Evolutionary conservation across 2,888 invertebrate genomes (phyloP).

Genomic region (Rhabditoides inermis): DNA sequence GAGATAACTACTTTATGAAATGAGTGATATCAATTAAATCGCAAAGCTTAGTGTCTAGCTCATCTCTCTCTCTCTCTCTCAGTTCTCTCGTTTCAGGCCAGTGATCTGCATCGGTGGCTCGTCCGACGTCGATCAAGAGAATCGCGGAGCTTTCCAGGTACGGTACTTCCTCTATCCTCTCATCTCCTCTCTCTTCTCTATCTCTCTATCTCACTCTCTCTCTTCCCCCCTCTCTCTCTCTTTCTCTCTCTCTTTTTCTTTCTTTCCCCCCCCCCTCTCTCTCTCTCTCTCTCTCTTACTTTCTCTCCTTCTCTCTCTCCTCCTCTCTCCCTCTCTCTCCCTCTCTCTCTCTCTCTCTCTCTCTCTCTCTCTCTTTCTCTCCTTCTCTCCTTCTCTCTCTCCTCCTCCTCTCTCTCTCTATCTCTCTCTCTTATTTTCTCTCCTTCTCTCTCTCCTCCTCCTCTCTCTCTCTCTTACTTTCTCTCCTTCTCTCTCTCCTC

Average conservation of each 20-base stretch:
- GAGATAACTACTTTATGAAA: no score
- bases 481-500: constrained; percentile 10
- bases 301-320: neutral
- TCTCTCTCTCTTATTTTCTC: neutral
- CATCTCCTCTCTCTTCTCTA: no score
- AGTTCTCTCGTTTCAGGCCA: constrained; percentile 60
- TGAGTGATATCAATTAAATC: neutral
- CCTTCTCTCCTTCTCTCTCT: constrained; percentile 2
- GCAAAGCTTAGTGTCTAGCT: no score
- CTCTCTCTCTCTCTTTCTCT: neutral
- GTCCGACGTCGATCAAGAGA: constrained; percentile 74
- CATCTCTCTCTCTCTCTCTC: no score
- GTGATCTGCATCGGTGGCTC: constrained; percentile 84
- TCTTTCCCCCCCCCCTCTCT: neutral
- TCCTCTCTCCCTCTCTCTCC: constrained; percentile 7
- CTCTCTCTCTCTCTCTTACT: neutral
- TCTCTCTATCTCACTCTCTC: constrained; percentile 6
- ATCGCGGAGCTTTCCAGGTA: constrained; percentile 82
- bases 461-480: constrained; percentile 9
- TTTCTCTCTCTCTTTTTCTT: neutral
- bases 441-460: constrained; percentile 4
- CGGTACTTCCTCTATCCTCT: no score
- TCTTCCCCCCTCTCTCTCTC: constrained; percentile 1
- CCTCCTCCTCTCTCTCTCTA: constrained; percentile 11
- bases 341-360: constrained; percentile 5